Percentiles rank a stretch among this genome's conserved stretches.
Conservation (phyloP, 2,797 vertebrate genomes). For the Ceryle rudis region DNA sequence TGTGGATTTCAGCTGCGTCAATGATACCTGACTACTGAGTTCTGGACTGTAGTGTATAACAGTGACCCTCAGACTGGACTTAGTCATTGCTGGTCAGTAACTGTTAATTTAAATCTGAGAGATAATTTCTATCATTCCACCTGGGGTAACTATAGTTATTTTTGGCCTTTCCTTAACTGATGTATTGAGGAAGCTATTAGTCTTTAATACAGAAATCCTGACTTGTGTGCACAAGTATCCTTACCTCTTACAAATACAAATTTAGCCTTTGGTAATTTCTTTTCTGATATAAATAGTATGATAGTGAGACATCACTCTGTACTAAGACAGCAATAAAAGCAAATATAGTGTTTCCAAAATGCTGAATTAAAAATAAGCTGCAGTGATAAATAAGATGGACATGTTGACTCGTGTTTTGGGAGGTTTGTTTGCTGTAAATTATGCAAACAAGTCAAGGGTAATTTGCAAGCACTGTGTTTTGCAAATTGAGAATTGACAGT, state of each 20-base stretch:
- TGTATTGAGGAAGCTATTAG: background rate
- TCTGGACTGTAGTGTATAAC: background rate
- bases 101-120: background rate
- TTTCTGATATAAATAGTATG: background rate
- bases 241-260: background rate
- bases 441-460: slow-evolving; percentile 4
- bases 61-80: background rate
- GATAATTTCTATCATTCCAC: background rate
- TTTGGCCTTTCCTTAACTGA: background rate
- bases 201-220: background rate
- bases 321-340: background rate
- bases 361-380: background rate
- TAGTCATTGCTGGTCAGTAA: background rate
- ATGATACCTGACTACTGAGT: background rate
- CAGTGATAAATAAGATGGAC: background rate
- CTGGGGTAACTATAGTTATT: background rate
- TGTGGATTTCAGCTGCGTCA: background rate
- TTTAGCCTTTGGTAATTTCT: background rate
- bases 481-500: background rate
- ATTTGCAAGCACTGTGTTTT: background rate
- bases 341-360: background rate
- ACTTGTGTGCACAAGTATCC: background rate
- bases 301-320: background rate
- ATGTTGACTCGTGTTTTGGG: background rate
- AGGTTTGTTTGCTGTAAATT: background rate